A percentile compares a stretch with the other conserved stretches of the same genome.
Conservation (phyloP, 2,113 vertebrate species). For the Petroica traversi region DNA sequence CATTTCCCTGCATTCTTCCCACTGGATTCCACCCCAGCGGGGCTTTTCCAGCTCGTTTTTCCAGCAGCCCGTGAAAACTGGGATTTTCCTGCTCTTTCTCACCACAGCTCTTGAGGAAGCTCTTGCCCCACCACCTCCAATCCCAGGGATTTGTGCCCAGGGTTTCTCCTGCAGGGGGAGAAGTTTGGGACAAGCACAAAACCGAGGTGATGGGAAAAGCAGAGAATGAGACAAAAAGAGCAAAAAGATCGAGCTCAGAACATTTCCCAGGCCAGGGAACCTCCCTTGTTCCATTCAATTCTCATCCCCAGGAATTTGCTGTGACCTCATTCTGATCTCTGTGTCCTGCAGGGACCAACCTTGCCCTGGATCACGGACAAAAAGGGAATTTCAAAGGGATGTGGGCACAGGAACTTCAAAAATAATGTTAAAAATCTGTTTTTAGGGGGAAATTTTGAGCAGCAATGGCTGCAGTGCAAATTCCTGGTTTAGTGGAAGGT, state of each 20-base stretch:
- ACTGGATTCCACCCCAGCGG: not conserved
- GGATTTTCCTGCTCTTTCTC: not conserved
- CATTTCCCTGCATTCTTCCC: not conserved
- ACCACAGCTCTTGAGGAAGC: not conserved
- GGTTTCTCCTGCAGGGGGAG: not conserved
- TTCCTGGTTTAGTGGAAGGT: not conserved
- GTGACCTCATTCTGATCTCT: no score
- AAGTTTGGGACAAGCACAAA: not conserved
- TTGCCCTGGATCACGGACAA: not conserved
- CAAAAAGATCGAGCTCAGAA: not conserved
- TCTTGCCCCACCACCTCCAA: not conserved
- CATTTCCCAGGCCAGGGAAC: not conserved
- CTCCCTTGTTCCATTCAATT: not conserved
- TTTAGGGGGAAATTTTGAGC: not conserved
- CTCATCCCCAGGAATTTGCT: not conserved
- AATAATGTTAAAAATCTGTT: accelerated
- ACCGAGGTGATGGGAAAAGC: not conserved
- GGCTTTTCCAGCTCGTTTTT: not conserved
- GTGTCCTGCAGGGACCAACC: no score
- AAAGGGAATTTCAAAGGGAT: not conserved
- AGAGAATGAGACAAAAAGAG: not conserved
- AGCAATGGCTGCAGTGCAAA: not conserved
- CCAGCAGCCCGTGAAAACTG: not conserved
- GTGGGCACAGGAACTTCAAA: not conserved
- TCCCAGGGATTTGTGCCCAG: not conserved